Evolutionary conservation across 2,113 vertebrate genomes (phyloP).

Genomic region (Myocastor coypus): DNA sequence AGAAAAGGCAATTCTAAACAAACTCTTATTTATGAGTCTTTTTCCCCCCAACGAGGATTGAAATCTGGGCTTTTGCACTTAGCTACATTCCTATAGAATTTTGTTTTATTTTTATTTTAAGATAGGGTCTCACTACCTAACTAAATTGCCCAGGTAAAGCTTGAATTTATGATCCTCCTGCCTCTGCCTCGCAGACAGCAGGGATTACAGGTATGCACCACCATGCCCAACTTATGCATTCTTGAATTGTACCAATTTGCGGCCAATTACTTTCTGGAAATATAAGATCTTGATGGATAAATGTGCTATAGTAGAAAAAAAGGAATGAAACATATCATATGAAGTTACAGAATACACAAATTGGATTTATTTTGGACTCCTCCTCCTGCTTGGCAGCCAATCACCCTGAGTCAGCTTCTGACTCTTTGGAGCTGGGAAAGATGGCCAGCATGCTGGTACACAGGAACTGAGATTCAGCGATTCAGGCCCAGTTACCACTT

Average conservation of each 20-base stretch:
- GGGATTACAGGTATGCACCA: neutral
- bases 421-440: neutral
- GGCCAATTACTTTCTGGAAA: neutral
- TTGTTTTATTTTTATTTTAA: neutral
- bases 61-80: neutral
- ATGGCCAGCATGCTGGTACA: neutral
- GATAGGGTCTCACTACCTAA: neutral
- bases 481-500: neutral
- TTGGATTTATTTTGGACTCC: neutral
- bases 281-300: neutral
- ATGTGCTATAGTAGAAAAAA: conserved; percentile 21
- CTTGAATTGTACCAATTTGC: neutral
- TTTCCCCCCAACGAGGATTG: neutral
- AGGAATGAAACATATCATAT: conserved; percentile 35
- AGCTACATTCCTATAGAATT: neutral
- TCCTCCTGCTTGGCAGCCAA: neutral
- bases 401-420: neutral
- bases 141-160: neutral
- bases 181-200: neutral
- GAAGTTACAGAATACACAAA: conserved; percentile 38
- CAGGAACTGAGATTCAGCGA: neutral
- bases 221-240: neutral
- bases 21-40: neutral
- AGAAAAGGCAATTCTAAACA: conserved; percentile 33
- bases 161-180: neutral